Conservation (phyloP, 2,113 vertebrate genomes). For the Electrona antarctica region DNA sequence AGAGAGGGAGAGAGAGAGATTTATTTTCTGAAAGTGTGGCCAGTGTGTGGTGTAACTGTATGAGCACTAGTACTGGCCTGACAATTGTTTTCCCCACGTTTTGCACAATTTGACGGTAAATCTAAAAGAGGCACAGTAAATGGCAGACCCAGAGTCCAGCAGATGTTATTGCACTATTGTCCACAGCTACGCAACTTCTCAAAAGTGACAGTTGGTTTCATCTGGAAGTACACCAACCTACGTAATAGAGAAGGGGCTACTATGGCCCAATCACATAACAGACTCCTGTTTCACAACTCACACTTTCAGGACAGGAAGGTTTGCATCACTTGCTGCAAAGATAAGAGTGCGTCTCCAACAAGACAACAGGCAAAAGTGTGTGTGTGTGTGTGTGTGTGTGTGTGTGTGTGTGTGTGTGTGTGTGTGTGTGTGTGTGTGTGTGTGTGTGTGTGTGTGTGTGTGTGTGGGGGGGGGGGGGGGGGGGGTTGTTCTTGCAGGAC, state of each 20-base stretch:
- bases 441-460: no score
- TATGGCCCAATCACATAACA: slow-evolving; percentile 45
- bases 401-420: no score
- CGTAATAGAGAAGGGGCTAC: slow-evolving; percentile 26
- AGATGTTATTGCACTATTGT: not conserved
- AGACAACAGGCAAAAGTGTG: no score
- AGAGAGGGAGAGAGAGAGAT: no score
- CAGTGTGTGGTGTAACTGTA: no score
- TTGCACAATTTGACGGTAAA: slow-evolving; percentile 2
- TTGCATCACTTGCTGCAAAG: slow-evolving; percentile 29
- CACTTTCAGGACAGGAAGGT: slow-evolving; percentile 46
- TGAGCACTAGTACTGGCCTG: no score
- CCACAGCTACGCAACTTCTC: slow-evolving; percentile 34
- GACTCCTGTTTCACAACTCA: slow-evolving; percentile 55
- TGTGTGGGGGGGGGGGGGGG: no score
- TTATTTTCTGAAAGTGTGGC: no score
- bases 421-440: no score
- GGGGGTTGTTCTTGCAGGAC: no score
- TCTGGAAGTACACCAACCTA: slow-evolving; percentile 34
- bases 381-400: no score
- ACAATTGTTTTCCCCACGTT: not conserved
- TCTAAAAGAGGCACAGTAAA: not conserved
- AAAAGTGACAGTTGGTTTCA: slow-evolving; percentile 42
- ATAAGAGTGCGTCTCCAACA: slow-evolving; percentile 17
- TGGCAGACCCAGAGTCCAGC: not conserved